phyloP scores from a whole-genome alignment of 1,140 invertebrate species.

The Tetramorium parvispinum region DNA sequence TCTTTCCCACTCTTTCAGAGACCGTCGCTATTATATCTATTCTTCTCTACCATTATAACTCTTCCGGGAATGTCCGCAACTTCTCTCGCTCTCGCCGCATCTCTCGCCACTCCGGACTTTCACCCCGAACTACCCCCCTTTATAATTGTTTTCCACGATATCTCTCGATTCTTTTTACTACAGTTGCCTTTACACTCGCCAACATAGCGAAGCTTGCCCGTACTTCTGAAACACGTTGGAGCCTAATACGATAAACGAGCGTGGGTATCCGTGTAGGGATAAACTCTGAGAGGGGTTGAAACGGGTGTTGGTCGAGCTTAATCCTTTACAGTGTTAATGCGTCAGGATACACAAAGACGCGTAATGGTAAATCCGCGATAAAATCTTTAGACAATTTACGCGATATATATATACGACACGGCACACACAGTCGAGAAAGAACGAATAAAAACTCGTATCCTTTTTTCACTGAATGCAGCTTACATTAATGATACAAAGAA shows the following conservation, averaged over 20 bases:
- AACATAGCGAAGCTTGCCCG: background rate
- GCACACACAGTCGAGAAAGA: background rate
- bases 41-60: slow-evolving; percentile 75
- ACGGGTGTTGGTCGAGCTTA: slow-evolving; percentile 38
- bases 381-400: slow-evolving; percentile 41
- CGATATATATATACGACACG: background rate
- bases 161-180: slow-evolving; percentile 41
- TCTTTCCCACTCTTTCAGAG: slow-evolving; percentile 34
- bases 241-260: slow-evolving; percentile 48
- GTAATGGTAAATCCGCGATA: slow-evolving; percentile 22
- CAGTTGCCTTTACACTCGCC: slow-evolving; percentile 18
- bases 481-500: background rate
- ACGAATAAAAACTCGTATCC: background rate
- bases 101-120: background rate
- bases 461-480: background rate
- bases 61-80: slow-evolving; percentile 66
- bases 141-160: slow-evolving; percentile 71
- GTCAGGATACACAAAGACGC: slow-evolving; percentile 26
- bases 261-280: background rate
- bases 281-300: slow-evolving; percentile 14
- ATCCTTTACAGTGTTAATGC: slow-evolving; percentile 41
- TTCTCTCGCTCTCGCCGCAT: background rate
- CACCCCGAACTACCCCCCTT: slow-evolving; percentile 5
- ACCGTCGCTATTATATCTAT: slow-evolving; percentile 72
- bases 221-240: background rate